These are phyloP conservation scores for Tiliacea citrago DNA, from an alignment of 2,888 invertebrate genomes.

Conservation along the genomic window DNA sequence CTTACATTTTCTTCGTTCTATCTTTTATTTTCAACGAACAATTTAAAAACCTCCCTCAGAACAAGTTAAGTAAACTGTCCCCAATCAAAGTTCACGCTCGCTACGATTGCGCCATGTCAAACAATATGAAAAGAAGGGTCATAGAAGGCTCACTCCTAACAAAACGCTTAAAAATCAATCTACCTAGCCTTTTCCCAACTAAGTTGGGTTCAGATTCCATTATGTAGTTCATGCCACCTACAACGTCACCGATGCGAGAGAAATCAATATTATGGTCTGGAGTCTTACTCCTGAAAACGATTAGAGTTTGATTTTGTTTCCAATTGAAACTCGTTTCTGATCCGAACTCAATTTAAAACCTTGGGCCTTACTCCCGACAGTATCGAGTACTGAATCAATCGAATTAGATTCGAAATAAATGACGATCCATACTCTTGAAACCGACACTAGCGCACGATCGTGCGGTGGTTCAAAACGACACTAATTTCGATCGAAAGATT, in stretches of 20 bases:
- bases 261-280: neutral
- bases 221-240: neutral
- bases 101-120: constrained; percentile 16
- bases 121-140: neutral
- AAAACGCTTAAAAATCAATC: neutral
- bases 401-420: too few relatives aligned
- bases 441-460: too few relatives aligned
- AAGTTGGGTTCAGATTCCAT: too few relatives aligned
- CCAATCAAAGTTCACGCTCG: constrained; percentile 38
- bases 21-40: constrained; percentile 2
- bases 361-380: too few relatives aligned
- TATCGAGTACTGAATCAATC: too few relatives aligned
- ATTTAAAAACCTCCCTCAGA: neutral
- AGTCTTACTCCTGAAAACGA: too few relatives aligned
- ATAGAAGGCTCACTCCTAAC: constrained; percentile 16
- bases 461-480: too few relatives aligned
- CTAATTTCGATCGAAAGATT: too few relatives aligned
- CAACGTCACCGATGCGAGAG: neutral
- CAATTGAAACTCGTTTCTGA: too few relatives aligned
- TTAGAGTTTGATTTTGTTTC: too few relatives aligned
- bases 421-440: too few relatives aligned
- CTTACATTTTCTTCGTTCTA: neutral
- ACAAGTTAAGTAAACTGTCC: constrained; percentile 46
- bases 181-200: neutral
- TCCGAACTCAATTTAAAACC: too few relatives aligned